Percentiles rank a stretch among this genome's conserved stretches.
Evolutionary conservation across 2,888 invertebrate species (phyloP).

Genomic region (Hanleya hanleyi): DNA sequence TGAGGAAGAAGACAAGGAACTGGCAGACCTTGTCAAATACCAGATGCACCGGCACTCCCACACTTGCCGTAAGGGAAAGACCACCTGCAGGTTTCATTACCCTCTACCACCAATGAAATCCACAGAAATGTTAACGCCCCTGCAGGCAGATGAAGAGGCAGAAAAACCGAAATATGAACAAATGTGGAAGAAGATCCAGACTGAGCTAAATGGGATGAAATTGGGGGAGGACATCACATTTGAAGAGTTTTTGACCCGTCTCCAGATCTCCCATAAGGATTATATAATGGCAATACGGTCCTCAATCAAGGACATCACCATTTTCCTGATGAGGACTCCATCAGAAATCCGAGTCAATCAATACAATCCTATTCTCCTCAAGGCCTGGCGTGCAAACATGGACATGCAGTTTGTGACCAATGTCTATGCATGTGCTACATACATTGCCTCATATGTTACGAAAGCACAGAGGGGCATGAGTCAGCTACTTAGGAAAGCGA

Average conservation of each 20-base stretch:
- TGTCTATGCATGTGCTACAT: constrained; percentile 42
- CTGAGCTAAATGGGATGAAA: background rate
- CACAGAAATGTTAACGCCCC: background rate
- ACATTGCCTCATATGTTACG: constrained; percentile 41
- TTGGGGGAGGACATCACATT: background rate
- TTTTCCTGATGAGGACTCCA: constrained; percentile 26
- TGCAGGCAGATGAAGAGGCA: background rate
- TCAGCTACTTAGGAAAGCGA: constrained; percentile 36
- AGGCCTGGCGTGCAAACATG: constrained; percentile 13
- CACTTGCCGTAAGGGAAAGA: background rate
- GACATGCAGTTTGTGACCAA: constrained; percentile 34
- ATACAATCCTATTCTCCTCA: constrained; percentile 19
- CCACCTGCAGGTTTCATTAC: background rate
- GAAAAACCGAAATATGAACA: background rate
- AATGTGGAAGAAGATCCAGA: background rate
- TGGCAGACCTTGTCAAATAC: background rate
- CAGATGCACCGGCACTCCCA: constrained; percentile 4
- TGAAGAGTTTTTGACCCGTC: background rate
- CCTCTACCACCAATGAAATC: constrained; percentile 1
- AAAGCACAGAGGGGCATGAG: constrained; percentile 45
- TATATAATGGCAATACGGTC: constrained; percentile 9
- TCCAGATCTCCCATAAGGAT: background rate
- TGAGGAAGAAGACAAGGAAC: background rate
- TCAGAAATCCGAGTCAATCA: constrained; percentile 22
- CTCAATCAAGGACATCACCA: background rate